Evolutionary conservation across 2,797 vertebrate species (phyloP), one percentile per base, ranked within the genome.

Genomic region (Champsocephalus gunnari): DNA sequence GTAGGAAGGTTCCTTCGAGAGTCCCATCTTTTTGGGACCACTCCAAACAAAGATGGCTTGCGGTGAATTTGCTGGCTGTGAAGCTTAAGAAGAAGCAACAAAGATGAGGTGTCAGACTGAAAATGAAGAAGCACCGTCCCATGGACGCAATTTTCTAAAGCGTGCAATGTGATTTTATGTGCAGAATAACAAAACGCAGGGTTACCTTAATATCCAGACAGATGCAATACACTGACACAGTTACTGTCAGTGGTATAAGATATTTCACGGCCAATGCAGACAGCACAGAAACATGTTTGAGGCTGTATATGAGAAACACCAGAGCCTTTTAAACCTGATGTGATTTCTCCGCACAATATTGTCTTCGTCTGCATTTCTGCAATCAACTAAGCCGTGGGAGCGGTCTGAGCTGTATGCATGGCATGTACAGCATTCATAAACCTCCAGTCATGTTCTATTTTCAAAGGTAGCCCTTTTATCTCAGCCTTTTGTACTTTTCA

Each of bases 1-100:
- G 77, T 24, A 45, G 51, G 50, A 85, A 66, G 77, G 71, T 79
- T 79, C 72, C 51, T 71, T 58, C 12, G 63, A 68, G 74, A 84
- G 74, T 87, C 79, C 83, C 61, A 66, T 51, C 28, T 32, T 63
- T 79, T 58, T 60, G 58, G 55, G 73, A 75, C 56, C 56, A 71
- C 79, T 68, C 71, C 82, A 89, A 90, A 89, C 73, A 88, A 83
- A 87, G 73, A 72, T 58, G 66, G 77, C 74, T 82, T 55, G 80
- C 45, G 7, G 81, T 74, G 53, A 73, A 73, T 87, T 88, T 76
- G 61, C 68, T 21, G 47, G 66, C 62, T 74, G 57, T 45, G 67
- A 77, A 62, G 74, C 79, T 79, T 72, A 80, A 63, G 75, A 86
- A 76, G 65, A 71, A 44, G 76, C 62, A 66, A 81, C 68, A 87